A percentile compares a stretch with the other conserved stretches of the same genome.
phyloP scores from a whole-genome alignment of 2,113 vertebrate species.

The Okapia johnstoni region DNA sequence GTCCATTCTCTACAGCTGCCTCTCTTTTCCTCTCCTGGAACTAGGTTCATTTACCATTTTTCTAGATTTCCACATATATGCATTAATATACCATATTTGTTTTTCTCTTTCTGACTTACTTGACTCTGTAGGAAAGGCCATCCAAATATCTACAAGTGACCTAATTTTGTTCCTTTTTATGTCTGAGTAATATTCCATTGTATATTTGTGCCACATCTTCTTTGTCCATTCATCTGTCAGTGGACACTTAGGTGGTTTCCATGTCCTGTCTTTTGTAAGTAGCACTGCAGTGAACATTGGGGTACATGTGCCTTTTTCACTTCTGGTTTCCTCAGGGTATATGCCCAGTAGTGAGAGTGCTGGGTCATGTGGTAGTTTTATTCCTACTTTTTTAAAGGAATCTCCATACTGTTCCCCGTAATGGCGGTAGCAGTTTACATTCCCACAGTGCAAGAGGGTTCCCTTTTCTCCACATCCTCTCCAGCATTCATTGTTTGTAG shows the following conservation, averaged over 20 bases:
- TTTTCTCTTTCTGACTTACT: background rate
- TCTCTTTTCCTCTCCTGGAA: background rate
- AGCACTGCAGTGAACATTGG: background rate
- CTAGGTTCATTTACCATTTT: background rate
- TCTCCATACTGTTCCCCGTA: background rate
- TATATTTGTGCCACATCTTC: background rate
- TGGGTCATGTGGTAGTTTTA: background rate
- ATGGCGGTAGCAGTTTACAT: background rate
- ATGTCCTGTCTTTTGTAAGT: background rate
- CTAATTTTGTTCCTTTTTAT: background rate
- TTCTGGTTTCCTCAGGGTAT: background rate
- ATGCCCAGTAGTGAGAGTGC: background rate
- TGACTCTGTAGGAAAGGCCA: background rate
- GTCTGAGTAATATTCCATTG: background rate
- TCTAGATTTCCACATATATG: background rate
- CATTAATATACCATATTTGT: background rate
- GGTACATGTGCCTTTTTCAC: background rate
- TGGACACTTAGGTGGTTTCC: background rate
- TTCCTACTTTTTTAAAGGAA: background rate
- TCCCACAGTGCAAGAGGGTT: background rate
- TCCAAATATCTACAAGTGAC: background rate
- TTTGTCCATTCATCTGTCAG: background rate
- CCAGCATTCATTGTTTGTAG: background rate
- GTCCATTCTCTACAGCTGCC: background rate
- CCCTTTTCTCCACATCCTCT: background rate